Evolutionary conservation across 2,797 vertebrate genomes (phyloP), one percentile per base, ranked within the genome.

Genomic region (Sorex maritimensis): DNA sequence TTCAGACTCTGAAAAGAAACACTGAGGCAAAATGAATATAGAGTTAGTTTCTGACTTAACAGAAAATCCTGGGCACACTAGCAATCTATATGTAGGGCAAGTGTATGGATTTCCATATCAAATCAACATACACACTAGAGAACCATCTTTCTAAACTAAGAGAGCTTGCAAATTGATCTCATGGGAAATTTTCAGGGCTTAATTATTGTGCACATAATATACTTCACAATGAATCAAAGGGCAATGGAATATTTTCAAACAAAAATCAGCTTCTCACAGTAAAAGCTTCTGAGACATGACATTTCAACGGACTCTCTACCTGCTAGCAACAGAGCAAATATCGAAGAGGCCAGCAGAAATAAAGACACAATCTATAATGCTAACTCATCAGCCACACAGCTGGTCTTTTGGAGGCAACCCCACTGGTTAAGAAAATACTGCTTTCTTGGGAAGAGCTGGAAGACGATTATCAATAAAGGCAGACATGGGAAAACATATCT

Each of bases 121-220:
- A 98, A 98, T 95, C 95, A 97, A 97, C 83, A 93, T 28, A 94
- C 81, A 96, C 96, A 96, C 96, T 84, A 89, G 97, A 97, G 96
- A 98, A 97, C 85, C 93, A 93, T 96, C 92, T 96, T 96, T 93
- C 86, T 93, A 94, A 94, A 90, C 93, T 97, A 97, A 96, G 97
- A 93, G 95, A 85, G 86, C 95, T 97, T 94, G 95, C 96, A 98
- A 98, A 98, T 98, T 98, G 97, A 98, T 97, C 98, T 98, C 98
- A 81, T 77, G 97, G 97, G 97, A 95, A 97, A 93, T 96, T 97
- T 81, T 38, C 63, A 92, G 95, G 94, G 96, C 85, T 93, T 97
- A 94, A 97, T 97, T 98, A 95, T 97, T 96, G 97, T 91, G 95
- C 95, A 97, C 44, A 13, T 44, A 88, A 97, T 52, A 13, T 44